phyloP scores from a whole-genome alignment of 2,113 vertebrate species.

The Lophius piscatorius region DNA sequence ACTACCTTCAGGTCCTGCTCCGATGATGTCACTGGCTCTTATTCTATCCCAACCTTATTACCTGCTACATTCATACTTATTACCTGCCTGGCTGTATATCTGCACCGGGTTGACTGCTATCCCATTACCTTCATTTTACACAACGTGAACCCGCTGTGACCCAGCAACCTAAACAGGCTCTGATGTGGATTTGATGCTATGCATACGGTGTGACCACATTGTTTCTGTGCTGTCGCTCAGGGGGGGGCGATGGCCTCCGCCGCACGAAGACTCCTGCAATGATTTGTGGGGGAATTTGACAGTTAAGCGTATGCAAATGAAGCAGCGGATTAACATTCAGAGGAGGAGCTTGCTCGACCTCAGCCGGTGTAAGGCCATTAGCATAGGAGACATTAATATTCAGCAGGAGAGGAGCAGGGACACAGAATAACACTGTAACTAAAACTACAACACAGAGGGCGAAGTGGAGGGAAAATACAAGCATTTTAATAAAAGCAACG shows the following conservation, averaged over 20 bases:
- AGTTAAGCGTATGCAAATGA: constrained; percentile 80
- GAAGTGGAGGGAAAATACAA: constrained; percentile 68
- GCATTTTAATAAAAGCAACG: constrained; percentile 59
- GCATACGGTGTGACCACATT: constrained; percentile 61
- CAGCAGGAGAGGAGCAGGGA: constrained; percentile 57
- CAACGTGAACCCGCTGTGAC: constrained; percentile 66
- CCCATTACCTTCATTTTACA: constrained; percentile 75
- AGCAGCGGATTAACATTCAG: constrained; percentile 78
- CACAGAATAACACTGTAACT: constrained; percentile 69
- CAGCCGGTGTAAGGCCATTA: constrained; percentile 73
- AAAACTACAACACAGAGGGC: constrained; percentile 63
- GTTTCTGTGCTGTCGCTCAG: constrained; percentile 62
- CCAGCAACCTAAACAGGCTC: constrained; percentile 72
- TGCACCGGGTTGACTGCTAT: constrained; percentile 53
- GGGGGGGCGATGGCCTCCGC: constrained; percentile 30
- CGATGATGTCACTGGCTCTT: constrained; percentile 60
- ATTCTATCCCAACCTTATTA: constrained; percentile 70
- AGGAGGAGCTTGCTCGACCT: constrained; percentile 79
- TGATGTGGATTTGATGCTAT: constrained; percentile 72
- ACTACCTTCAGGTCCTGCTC: constrained; percentile 49
- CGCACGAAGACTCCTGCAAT: constrained; percentile 43
- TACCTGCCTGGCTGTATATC: constrained; percentile 66
- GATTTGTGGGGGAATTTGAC: constrained; percentile 75
- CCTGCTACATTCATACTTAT: constrained; percentile 69
- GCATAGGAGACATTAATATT: constrained; percentile 80